Base-by-base conservation (phyloP, 2,797 vertebrate species). In the Glyptemys insculpta region DNA sequence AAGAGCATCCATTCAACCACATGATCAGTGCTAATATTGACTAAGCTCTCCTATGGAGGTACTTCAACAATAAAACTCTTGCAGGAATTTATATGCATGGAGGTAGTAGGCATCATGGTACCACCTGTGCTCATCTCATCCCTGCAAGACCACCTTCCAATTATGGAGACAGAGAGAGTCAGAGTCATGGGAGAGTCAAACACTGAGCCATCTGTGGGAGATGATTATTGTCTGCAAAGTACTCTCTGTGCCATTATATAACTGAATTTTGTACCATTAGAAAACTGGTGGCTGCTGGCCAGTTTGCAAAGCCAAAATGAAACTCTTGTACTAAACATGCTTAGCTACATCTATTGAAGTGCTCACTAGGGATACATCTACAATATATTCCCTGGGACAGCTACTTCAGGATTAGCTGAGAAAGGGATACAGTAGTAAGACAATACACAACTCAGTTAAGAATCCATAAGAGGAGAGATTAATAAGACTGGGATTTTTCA, bases 111-210 rank as follows among this genome's bases (percentile, higher is more conserved):
- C 81, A 93, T 83, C 56, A 8, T 23, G 91, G 37, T 56, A 94
- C 93, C 83, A 94, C 83, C 88, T 95, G 44, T 94, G 8, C 86
- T 93, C 91, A 81, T 90, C 29, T 5, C 25, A 41, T 85, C 92
- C 86, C 86, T 91, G 76, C 85, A 56, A 89, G 92, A 59, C 79
- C 89, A 91, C 31, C 85, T 97, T 97, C 81, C 93, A 87, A 49
- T 96, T 95, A 95, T 68, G 81, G 92, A 81, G 37, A 37, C 47
- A 56, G 27, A 47, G 41, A 41, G 31, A 34, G 31, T 8, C 68
- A 41, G 37, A 83, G 72, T 92, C 84, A 21, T 65, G 72, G 87
- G 94, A 95, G 84, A 87, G 79, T 91, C 68, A 94, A 72, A 92
- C 19, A 56, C 84, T 76, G 72, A 86, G 12, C 49, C n/a, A 37